phyloP scores from a whole-genome alignment of 1,140 invertebrate species.

The Drosophila micromelanica region DNA sequence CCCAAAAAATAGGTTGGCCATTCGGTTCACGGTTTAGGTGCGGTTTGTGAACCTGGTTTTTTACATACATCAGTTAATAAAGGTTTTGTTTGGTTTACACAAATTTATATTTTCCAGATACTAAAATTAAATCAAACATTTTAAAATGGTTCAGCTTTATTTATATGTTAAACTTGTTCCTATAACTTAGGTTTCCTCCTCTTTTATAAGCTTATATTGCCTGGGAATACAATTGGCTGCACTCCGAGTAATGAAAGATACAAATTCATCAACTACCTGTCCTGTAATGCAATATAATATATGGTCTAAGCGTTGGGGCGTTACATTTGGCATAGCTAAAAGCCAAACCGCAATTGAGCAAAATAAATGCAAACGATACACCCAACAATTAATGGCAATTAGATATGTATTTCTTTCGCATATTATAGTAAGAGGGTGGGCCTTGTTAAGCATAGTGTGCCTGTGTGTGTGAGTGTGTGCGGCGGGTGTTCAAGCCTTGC shows the following conservation, averaged over 20 bases:
- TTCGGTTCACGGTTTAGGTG: too few species aligned
- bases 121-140: too few species aligned
- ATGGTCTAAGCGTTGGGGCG: slow-evolving; percentile 19
- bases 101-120: too few species aligned
- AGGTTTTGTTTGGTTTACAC: too few species aligned
- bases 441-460: too few species aligned
- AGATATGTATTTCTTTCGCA: slow-evolving; percentile 34
- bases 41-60: too few species aligned
- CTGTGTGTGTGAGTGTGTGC: too few species aligned
- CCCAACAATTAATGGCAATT: slow-evolving; percentile 58
- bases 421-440: background rate
- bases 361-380: slow-evolving; percentile 58
- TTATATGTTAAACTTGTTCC: too few species aligned
- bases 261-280: slow-evolving; percentile 9
- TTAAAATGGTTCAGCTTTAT: too few species aligned
- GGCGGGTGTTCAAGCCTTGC: slow-evolving; percentile 10
- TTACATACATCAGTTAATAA: too few species aligned
- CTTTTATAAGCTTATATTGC: background rate
- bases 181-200: background rate
- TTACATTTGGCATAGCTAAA: slow-evolving; percentile 25
- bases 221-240: background rate
- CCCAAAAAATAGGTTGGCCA: too few species aligned
- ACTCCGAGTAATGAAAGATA: background rate
- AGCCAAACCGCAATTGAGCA: slow-evolving; percentile 63
- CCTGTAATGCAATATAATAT: slow-evolving; percentile 7